A percentile compares a stretch with the other conserved stretches of the same genome.
These are phyloP conservation scores for Campoplex nolae DNA, from an alignment of 2,888 invertebrate genomes.

Conservation along the genomic window DNA sequence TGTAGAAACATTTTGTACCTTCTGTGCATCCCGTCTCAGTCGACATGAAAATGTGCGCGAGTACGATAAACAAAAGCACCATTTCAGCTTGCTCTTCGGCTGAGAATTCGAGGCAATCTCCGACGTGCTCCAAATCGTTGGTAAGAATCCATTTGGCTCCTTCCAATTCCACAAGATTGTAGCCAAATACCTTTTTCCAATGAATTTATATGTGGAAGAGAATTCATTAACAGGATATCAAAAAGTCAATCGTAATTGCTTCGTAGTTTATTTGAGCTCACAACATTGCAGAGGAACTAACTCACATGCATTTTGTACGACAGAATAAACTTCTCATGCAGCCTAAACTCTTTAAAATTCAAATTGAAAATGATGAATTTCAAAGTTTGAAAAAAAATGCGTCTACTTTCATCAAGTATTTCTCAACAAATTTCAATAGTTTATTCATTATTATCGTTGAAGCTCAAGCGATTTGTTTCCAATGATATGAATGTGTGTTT, in stretches of 20 bases:
- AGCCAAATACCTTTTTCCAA: conserved; percentile 85
- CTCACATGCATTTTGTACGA: background rate
- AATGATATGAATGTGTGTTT: conserved; percentile 13
- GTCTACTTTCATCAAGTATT: no score
- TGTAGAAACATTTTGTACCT: conserved; percentile 80
- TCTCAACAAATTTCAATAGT: no score
- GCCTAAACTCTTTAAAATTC: background rate
- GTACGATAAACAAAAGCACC: conserved; percentile 84
- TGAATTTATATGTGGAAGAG: background rate
- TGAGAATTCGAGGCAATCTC: conserved; percentile 71
- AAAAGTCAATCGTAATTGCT: background rate
- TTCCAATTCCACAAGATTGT: conserved; percentile 84
- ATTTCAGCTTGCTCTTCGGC: conserved; percentile 83
- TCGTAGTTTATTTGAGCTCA: background rate
- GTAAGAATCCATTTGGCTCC: conserved; percentile 77
- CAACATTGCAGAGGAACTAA: background rate
- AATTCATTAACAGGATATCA: background rate
- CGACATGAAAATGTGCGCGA: conserved; percentile 86
- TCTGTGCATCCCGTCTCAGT: conserved; percentile 85
- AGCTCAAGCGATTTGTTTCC: background rate
- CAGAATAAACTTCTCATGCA: background rate
- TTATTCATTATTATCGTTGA: background rate
- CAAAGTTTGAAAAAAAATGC: background rate
- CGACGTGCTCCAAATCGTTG: conserved; percentile 74
- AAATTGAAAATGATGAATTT: background rate